Evolutionary conservation across 2,113 vertebrate species (phyloP).

Genomic region (Gopherus evgoodei): DNA sequence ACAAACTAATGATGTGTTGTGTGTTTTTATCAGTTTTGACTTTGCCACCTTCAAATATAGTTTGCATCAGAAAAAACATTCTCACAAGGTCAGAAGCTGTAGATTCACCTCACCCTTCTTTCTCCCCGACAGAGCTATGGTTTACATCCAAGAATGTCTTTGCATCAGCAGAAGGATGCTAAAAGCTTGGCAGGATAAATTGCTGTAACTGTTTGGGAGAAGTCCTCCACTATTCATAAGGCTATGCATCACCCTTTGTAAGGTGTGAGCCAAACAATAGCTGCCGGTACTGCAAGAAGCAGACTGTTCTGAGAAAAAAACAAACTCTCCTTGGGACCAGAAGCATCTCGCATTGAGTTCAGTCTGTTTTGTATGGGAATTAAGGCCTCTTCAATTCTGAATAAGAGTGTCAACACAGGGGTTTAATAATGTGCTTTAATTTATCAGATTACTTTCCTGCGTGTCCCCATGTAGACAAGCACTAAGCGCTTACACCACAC

Average conservation of each 20-base stretch:
- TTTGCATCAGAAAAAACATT: background rate
- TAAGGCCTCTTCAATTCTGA: too few relatives aligned
- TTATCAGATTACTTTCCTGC: too few relatives aligned
- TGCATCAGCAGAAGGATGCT: background rate
- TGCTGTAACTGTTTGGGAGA: background rate
- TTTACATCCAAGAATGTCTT: background rate
- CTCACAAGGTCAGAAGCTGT: background rate
- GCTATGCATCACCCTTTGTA: background rate
- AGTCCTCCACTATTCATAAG: background rate
- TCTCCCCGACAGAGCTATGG: background rate
- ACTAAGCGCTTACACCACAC: too few relatives aligned
- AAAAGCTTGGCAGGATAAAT: background rate
- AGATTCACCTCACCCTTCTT: background rate
- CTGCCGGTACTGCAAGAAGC: background rate
- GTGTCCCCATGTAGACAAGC: too few relatives aligned
- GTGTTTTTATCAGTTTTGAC: background rate
- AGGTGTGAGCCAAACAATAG: background rate
- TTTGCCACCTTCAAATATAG: background rate
- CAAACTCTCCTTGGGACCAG: too few relatives aligned
- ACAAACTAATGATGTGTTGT: background rate
- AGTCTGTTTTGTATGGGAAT: too few relatives aligned
- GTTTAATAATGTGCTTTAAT: too few relatives aligned
- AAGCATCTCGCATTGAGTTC: too few relatives aligned
- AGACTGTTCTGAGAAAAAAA: background rate
- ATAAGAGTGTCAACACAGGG: too few relatives aligned